phyloP scores from a whole-genome alignment of 2,797 vertebrate genomes.

The Botia almorhae region DNA sequence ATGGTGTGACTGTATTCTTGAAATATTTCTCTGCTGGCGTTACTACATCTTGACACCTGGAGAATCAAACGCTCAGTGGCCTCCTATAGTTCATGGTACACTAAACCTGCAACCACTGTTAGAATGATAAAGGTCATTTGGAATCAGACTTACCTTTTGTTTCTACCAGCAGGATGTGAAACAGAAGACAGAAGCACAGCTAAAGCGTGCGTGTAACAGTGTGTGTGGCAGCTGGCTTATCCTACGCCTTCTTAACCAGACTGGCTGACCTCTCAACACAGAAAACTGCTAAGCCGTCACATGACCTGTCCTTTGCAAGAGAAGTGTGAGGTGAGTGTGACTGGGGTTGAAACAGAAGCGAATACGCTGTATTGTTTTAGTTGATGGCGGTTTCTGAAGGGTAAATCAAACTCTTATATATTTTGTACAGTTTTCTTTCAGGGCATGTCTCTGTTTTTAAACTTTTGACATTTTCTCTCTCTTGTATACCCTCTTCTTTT shows the following conservation, averaged over 20 bases:
- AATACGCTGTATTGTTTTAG: not conserved
- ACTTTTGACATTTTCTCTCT: not conserved
- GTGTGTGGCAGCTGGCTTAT: slow-evolving; percentile 65
- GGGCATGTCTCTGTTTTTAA: not conserved
- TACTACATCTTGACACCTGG: not conserved
- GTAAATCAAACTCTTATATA: not conserved
- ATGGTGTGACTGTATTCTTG: not conserved
- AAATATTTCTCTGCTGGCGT: not conserved
- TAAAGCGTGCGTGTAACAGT: slow-evolving; percentile 5
- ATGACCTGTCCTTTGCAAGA: slow-evolving; percentile 55
- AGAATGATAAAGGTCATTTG: not conserved
- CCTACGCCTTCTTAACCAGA: slow-evolving; percentile 59
- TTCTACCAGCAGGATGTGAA: not conserved
- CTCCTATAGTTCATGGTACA: not conserved
- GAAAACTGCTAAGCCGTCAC: slow-evolving; percentile 61
- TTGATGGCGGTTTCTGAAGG: too few relatives aligned
- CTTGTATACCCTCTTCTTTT: too few relatives aligned
- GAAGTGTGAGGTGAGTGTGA: slow-evolving; percentile 4
- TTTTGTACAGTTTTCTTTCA: not conserved
- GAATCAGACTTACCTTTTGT: slow-evolving; percentile 25
- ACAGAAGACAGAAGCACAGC: slow-evolving; percentile 11
- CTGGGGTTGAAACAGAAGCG: not conserved
- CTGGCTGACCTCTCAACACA: slow-evolving; percentile 46
- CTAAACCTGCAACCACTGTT: not conserved
- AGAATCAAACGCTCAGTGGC: slow-evolving; percentile 65